Evolutionary conservation across 2,797 vertebrate species (phyloP), one percentile per base, ranked within the genome.

Genomic region (Sarcoramphus papa): DNA sequence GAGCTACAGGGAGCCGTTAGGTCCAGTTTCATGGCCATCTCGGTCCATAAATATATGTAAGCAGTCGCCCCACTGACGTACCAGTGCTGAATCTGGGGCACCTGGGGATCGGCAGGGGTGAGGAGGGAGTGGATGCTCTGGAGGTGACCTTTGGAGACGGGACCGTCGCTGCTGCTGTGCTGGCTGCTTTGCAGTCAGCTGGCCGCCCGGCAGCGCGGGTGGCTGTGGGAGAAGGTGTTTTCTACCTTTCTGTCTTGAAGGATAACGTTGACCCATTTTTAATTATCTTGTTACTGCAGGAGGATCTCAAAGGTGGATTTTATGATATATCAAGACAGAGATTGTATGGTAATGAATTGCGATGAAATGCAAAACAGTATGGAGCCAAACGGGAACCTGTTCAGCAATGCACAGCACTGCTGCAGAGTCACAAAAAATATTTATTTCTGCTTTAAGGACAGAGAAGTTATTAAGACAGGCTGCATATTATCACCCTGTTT

Each of bases 31-130:
- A 3, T 2, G 57, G 45, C 40, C 28, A 9, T 7, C 45, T 15
- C 5, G 2, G 12, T 23, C 12, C 47, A 21, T 4, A 16, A 33
- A 16, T 16, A 15, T 1, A 9, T 2, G 10, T 3, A 4, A 9
- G 74, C 28, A 1, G 37, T 8, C 30, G 6, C 50, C 35, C 30
- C 37, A 6, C 4, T 2, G 30, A 10, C 15, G 7, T 9, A 2
- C 35, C 23, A 7, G 35, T 1, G 23, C 30, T 1, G 27, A 14
- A 7, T 1, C 40, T 2, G 28, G 28, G 60, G 10, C 12, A 1
- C 41, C 60, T 10, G 35, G 60, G 33, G 60, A 10, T 5, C 20
- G 4, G 37, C 33, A 8, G 70, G 35, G 51, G 23, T 28, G 27
- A 8, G 59, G 30, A n/a, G 45, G n/a, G 62, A 9, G 37, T 2